Conservation (phyloP, 1,140 invertebrate genomes). For the Leptopilina boulardi region DNA sequence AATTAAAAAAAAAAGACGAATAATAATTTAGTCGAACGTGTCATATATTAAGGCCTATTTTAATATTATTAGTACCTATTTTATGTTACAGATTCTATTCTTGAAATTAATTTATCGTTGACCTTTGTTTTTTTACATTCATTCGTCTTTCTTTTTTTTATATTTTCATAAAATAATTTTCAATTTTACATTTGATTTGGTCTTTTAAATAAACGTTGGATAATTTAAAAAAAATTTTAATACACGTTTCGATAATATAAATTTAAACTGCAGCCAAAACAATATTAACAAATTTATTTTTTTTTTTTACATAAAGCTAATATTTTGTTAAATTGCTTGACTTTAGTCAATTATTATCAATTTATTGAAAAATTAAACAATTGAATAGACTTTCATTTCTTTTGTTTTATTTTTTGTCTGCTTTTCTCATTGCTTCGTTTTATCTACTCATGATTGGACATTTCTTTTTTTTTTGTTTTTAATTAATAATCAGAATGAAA, state of each 20-base stretch:
- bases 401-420: no score
- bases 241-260: not conserved
- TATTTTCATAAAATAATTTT: slow-evolving; percentile 4
- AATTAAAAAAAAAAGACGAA: not conserved
- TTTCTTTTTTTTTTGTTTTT: no score
- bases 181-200: not conserved
- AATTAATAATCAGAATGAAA: no score
- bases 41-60: slow-evolving; percentile 2
- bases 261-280: slow-evolving; percentile 17
- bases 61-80: slow-evolving; percentile 15
- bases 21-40: not conserved
- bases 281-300: not conserved
- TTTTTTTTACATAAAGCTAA: not conserved
- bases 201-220: not conserved
- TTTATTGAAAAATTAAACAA: not conserved
- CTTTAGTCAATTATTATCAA: not conserved
- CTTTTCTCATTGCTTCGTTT: no score
- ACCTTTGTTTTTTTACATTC: not conserved
- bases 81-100: slow-evolving; percentile 7
- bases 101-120: not conserved
- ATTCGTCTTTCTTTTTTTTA: not conserved
- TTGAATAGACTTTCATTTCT: not conserved
- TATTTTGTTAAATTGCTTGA: not conserved
- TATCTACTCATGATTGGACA: no score
- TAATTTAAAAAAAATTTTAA: not conserved